A percentile compares a stretch with the other conserved stretches of the same genome.
These are phyloP conservation scores for Drosophila bunnanda DNA, from an alignment of 2,888 invertebrate genomes.

Conservation along the genomic window DNA sequence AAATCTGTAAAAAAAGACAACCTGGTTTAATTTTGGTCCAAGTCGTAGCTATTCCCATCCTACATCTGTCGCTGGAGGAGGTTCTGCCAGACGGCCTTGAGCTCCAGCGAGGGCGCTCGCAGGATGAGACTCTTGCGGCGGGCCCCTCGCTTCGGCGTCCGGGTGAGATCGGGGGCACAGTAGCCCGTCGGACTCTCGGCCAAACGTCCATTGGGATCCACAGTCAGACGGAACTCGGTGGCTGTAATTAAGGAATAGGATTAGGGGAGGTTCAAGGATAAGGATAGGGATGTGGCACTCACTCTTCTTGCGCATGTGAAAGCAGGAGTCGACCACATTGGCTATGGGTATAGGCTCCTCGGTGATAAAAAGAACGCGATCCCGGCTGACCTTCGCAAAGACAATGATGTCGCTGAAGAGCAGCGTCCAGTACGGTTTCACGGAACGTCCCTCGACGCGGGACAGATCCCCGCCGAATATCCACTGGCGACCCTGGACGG, in stretches of 20 bases:
- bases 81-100: slow-evolving; percentile 96
- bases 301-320: slow-evolving; percentile 94
- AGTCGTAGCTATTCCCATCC: slow-evolving; percentile 77
- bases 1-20: slow-evolving; percentile 86
- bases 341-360: slow-evolving; percentile 93
- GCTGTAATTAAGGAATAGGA: slow-evolving; percentile 85
- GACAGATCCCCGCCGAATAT: slow-evolving; percentile 94
- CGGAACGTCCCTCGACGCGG: slow-evolving; percentile 92
- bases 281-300: slow-evolving; percentile 50
- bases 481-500: slow-evolving; percentile 94
- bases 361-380: slow-evolving; percentile 93
- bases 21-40: no score
- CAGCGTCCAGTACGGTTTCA: slow-evolving; percentile 94
- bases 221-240: slow-evolving; percentile 93
- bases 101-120: slow-evolving; percentile 92
- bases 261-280: no score
- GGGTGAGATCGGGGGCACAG: slow-evolving; percentile 88
- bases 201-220: slow-evolving; percentile 88
- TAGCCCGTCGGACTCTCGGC: slow-evolving; percentile 91
- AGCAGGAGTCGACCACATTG: slow-evolving; percentile 92
- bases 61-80: slow-evolving; percentile 94
- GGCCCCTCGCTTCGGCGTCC: slow-evolving; percentile 88
- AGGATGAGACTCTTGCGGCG: slow-evolving; percentile 90
- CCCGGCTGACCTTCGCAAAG: slow-evolving; percentile 94
- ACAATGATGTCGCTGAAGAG: slow-evolving; percentile 93